Evolutionary conservation across 2,113 vertebrate genomes (phyloP).

Genomic region (Acanthochromis polyacanthus): DNA sequence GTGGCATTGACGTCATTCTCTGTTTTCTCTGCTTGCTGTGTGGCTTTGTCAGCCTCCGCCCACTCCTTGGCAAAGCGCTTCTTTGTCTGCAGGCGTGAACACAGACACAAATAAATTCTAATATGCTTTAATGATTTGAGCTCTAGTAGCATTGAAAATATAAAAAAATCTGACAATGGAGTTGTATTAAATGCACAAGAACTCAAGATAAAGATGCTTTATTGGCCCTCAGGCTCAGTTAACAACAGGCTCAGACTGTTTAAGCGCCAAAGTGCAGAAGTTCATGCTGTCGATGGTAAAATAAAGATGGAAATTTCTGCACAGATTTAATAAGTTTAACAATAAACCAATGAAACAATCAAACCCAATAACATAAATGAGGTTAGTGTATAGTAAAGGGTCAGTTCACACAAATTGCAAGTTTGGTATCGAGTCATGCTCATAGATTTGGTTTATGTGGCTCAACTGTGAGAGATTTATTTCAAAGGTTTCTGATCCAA

Average conservation of each 20-base stretch:
- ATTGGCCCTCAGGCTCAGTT: too few relatives aligned
- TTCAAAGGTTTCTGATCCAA: background rate
- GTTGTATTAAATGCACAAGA: too few relatives aligned
- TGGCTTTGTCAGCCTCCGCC: conserved; percentile 88
- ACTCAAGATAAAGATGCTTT: too few relatives aligned
- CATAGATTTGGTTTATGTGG: background rate
- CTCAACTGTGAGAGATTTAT: background rate
- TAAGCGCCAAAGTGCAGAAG: too few relatives aligned
- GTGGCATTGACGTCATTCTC: conserved; percentile 87
- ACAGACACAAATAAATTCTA: background rate
- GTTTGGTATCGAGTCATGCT: background rate
- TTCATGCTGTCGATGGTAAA: too few relatives aligned
- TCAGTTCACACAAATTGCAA: background rate
- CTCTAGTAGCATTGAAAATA: background rate
- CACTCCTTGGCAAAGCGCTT: conserved; percentile 91
- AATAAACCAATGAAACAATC: too few relatives aligned
- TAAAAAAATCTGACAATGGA: background rate
- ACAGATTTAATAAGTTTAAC: too few relatives aligned
- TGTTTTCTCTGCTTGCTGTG: conserved; percentile 84
- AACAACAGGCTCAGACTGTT: too few relatives aligned
- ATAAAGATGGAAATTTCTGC: too few relatives aligned
- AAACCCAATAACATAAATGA: background rate
- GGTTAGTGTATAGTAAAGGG: background rate
- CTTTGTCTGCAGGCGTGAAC: conserved; percentile 83
- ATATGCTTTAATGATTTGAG: too few relatives aligned